Evolutionary conservation across 23 tunicate species (phyloP), one percentile per base, ranked within the genome.

Genomic region (Pegea sp.): DNA sequence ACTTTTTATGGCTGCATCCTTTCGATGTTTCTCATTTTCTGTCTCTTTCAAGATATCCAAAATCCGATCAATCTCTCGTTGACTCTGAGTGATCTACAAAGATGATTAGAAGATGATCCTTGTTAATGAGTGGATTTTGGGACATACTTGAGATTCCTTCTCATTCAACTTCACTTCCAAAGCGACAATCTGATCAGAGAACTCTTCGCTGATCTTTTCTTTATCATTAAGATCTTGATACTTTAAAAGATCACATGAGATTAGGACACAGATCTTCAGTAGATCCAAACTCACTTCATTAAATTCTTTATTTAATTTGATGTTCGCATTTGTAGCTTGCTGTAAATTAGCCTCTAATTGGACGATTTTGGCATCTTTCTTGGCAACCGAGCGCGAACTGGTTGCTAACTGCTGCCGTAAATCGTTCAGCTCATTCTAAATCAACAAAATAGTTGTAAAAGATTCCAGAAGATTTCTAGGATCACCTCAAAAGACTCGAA

Each of bases 11-110:
- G 64, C 59, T 42, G 64, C 55, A 48, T 84, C 95, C 58, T 84
- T 84, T 3, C 31, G 28, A 48, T 84, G 95, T 64, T 84, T 84
- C 44, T 84, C 95, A 49, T 84, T 68, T 68, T 84, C 95, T 16
- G 84, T 84, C 68, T 84, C 95, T 38, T 67, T 84, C 64, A 84
- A 42, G 24, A 84, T 73, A 31, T 67, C 75, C 34, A 84, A 58
- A 54, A 73, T 63, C 34, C 95, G 44, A 33, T 84, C 95, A 19
- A 84, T 38, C 3, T 84, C 72, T 52, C 59, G 52, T 29, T 84
- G 95, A 28, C 95, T 31, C 52, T 64, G 26, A 18, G 46, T 38
- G 11, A 38, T 16, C 46, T 38, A 38, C 16, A 38, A 11, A 38
- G n/a, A n/a, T n/a, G n/a, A n/a, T n/a, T n/a, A n/a, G n/a, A n/a